A percentile compares a stretch with the other conserved stretches of the same genome.
phyloP scores from a whole-genome alignment of 2,888 invertebrate genomes.

The Spisula subtruncata region DNA sequence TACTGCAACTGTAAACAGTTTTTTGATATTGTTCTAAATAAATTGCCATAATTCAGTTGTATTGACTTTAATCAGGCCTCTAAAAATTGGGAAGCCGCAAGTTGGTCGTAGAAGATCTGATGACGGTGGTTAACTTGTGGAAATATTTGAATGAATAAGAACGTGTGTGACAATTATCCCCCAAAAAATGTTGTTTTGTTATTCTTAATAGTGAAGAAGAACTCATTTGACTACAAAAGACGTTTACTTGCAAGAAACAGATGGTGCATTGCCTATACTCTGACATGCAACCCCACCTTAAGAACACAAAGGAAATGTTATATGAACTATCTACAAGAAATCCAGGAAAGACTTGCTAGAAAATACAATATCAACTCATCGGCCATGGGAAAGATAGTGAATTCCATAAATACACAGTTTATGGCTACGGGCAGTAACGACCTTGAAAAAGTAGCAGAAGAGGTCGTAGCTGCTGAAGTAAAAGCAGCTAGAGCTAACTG shows the following conservation, averaged over 20 bases:
- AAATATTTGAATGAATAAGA: too few relatives aligned
- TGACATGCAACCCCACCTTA: constrained; percentile 64
- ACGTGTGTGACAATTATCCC: too few relatives aligned
- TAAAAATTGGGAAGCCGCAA: too few relatives aligned
- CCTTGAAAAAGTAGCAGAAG: constrained; percentile 5
- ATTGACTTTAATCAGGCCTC: too few relatives aligned
- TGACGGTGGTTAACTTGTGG: too few relatives aligned
- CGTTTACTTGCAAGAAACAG: constrained; percentile 44
- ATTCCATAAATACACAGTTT: constrained; percentile 40
- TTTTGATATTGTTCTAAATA: too few relatives aligned
- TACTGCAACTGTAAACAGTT: too few relatives aligned
- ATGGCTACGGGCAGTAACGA: constrained; percentile 31
- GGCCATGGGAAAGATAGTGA: constrained; percentile 54
- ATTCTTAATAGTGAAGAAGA: background rate
- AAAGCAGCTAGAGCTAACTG: constrained; percentile 45
- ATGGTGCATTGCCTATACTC: constrained; percentile 62
- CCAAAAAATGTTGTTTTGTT: too few relatives aligned
- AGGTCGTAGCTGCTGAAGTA: background rate
- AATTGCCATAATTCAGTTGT: too few relatives aligned
- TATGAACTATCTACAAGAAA: constrained; percentile 51
- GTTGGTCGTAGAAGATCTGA: too few relatives aligned
- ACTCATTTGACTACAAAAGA: background rate
- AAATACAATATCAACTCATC: constrained; percentile 53
- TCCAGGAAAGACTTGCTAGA: constrained; percentile 52
- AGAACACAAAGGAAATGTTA: constrained; percentile 60